These are phyloP conservation scores for Platerodrilus igneus DNA, from an alignment of 2,888 invertebrate species.

Conservation along the genomic window DNA sequence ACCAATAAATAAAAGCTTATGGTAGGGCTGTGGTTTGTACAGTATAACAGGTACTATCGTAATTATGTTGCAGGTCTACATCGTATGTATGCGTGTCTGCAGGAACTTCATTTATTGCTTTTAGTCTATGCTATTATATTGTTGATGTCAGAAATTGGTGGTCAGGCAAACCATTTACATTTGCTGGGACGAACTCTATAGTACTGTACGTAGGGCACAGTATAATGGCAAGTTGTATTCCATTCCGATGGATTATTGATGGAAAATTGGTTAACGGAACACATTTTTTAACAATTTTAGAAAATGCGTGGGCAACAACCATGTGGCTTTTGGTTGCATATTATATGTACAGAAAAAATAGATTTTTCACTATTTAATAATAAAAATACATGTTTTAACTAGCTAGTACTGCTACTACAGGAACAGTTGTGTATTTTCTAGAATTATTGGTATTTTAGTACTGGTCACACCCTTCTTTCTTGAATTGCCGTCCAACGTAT, in stretches of 20 bases:
- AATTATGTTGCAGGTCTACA: conserved; percentile 63
- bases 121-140: conserved; percentile 69
- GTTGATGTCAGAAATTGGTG: conserved; percentile 71
- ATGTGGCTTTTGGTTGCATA: conserved; percentile 83
- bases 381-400: no score
- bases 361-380: no score
- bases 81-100: conserved; percentile 83
- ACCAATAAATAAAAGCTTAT: conserved; percentile 89
- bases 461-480: no score
- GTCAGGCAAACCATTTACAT: conserved; percentile 84
- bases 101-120: conserved; percentile 67
- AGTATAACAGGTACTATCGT: no score
- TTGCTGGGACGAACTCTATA: conserved; percentile 89
- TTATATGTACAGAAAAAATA: no score
- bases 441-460: no score
- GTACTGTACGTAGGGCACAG: conserved; percentile 83
- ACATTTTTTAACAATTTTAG: conserved; percentile 66
- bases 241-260: conserved; percentile 65
- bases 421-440: no score
- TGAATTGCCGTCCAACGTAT: no score
- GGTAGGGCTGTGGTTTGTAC: conserved; percentile 55
- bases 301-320: conserved; percentile 74
- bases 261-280: conserved; percentile 45
- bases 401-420: no score
- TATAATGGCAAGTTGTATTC: conserved; percentile 70